Conservation (phyloP, 2,888 invertebrate genomes). For the Agonopterix alstromeriana region DNA sequence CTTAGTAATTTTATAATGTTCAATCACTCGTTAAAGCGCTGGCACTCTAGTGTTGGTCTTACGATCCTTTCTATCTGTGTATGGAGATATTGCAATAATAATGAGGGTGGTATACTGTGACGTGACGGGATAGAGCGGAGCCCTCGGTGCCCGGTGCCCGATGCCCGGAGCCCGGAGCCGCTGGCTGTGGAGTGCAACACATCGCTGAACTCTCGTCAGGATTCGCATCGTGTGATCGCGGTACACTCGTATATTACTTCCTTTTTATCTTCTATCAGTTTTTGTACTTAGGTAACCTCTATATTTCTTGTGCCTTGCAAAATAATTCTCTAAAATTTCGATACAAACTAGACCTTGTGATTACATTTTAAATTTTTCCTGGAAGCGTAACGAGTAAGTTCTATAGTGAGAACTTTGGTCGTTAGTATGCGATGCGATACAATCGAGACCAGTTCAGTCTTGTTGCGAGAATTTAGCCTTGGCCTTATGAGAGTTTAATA, state of each 20-base stretch:
- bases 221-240: slow-evolving; percentile 24
- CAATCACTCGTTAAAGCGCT: slow-evolving; percentile 74
- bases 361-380: slow-evolving; percentile 10
- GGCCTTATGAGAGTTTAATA: slow-evolving; percentile 75
- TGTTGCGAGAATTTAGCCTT: slow-evolving; percentile 77
- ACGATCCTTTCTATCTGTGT: slow-evolving; percentile 57
- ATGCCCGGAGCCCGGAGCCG: slow-evolving; percentile 7
- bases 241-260: slow-evolving; percentile 9
- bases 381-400: slow-evolving; percentile 3
- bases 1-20: slow-evolving; percentile 71
- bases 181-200: slow-evolving; percentile 37
- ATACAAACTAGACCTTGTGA: slow-evolving; percentile 11
- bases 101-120: slow-evolving; percentile 24
- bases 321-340: slow-evolving; percentile 16
- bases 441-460: slow-evolving; percentile 61
- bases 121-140: slow-evolving; percentile 26
- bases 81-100: slow-evolving; percentile 55
- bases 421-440: slow-evolving; percentile 54
- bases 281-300: slow-evolving; percentile 35
- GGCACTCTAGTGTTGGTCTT: slow-evolving; percentile 75
- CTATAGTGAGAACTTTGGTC: slow-evolving; percentile 14
- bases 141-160: slow-evolving; percentile 24
- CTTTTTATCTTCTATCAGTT: slow-evolving; percentile 17
- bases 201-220: slow-evolving; percentile 35
- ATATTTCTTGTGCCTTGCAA: slow-evolving; percentile 70